Conservation (phyloP, 2,888 invertebrate genomes). For the Xiphydria camelus region DNA sequence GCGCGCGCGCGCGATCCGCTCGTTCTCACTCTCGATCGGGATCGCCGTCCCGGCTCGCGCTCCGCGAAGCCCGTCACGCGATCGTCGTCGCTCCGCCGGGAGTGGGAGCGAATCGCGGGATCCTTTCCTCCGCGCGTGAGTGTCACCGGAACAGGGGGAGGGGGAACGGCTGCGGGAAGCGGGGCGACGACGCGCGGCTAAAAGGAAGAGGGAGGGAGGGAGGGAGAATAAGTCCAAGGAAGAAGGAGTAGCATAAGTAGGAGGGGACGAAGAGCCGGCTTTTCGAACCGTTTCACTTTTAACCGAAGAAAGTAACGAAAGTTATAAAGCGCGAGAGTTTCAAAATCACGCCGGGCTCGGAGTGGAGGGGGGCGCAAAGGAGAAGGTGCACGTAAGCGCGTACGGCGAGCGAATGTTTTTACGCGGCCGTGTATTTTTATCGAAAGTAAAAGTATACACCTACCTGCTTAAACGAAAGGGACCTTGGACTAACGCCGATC, state of each 20-base stretch:
- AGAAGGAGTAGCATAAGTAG: not conserved
- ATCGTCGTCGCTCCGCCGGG: not conserved
- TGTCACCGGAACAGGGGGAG: too few species aligned
- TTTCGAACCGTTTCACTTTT: slow-evolving; percentile 43
- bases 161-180: too few species aligned
- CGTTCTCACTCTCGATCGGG: slow-evolving; percentile 10
- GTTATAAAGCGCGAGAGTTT: slow-evolving; percentile 51
- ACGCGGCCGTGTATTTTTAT: slow-evolving; percentile 25
- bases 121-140: too few species aligned
- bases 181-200: not conserved
- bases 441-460: slow-evolving; percentile 34
- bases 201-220: not conserved
- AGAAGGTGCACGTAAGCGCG: slow-evolving; percentile 26
- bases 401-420: too few species aligned
- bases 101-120: not conserved
- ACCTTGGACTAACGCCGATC: not conserved
- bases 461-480: slow-evolving; percentile 8
- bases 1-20: too few species aligned
- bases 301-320: slow-evolving; percentile 52
- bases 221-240: not conserved
- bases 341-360: slow-evolving; percentile 8
- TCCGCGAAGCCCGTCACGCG: too few species aligned
- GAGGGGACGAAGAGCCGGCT: slow-evolving; percentile 14
- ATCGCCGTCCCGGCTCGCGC: too few species aligned
- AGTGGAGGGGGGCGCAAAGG: not conserved